A percentile compares a stretch with the other conserved stretches of the same genome.
Conservation (phyloP, 2,113 vertebrate species). For the Myocastor coypus region DNA sequence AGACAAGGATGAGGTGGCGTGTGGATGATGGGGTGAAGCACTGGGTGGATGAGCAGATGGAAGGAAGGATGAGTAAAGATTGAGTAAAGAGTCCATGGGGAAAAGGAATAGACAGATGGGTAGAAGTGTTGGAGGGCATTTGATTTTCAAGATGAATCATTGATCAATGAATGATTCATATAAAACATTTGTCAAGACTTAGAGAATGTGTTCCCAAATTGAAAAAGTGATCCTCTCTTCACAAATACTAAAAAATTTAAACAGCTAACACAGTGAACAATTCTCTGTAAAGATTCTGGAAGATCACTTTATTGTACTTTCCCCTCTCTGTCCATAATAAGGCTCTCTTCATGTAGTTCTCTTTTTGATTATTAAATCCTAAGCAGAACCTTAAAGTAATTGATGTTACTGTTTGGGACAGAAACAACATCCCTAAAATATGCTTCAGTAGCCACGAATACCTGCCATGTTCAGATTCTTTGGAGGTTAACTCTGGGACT, state of each 20-base stretch:
- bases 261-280: not conserved
- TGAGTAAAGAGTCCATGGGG: not conserved
- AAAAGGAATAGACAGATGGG: not conserved
- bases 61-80: not conserved
- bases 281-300: not conserved
- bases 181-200: not conserved
- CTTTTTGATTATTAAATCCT: not conserved
- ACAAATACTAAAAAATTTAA: constrained; percentile 32
- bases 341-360: not conserved
- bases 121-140: not conserved
- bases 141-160: not conserved
- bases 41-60: not conserved
- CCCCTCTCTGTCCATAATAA: not conserved
- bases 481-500: not conserved
- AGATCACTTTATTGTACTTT: not conserved
- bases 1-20: not conserved
- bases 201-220: not conserved
- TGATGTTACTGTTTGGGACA: not conserved
- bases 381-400: not conserved
- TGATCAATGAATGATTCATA: not conserved
- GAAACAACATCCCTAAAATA: not conserved
- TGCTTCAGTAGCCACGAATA: not conserved
- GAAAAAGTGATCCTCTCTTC: not conserved
- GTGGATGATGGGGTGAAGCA: not conserved
- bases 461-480: not conserved